Evolutionary conservation across 2,797 vertebrate species (phyloP).

Genomic region (Clarias laeviceps): DNA sequence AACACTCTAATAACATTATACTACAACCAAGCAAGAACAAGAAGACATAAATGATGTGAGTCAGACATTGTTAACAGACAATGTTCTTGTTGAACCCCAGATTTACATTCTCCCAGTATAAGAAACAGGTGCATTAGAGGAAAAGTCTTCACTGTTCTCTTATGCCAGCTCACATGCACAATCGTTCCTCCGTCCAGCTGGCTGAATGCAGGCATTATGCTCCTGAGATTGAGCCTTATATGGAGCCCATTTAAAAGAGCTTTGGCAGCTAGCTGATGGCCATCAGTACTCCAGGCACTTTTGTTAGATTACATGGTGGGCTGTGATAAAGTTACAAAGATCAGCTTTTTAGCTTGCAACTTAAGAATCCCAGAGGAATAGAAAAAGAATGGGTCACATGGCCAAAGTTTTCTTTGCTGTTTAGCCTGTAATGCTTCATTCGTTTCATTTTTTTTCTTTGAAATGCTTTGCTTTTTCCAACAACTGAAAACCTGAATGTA

Average conservation of each 20-base stretch:
- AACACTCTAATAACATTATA: neutral
- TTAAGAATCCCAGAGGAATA: slow-evolving; percentile 17
- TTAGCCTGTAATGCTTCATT: neutral
- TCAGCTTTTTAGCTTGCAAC: slow-evolving; percentile 32
- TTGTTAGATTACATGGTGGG: slow-evolving; percentile 41
- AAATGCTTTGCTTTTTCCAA: neutral
- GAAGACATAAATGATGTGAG: neutral
- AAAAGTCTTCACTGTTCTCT: slow-evolving; percentile 21
- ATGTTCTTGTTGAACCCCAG: neutral
- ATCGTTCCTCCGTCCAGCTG: slow-evolving; percentile 47
- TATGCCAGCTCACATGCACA: slow-evolving; percentile 46
- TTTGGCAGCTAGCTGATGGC: slow-evolving; percentile 21
- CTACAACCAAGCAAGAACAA: neutral
- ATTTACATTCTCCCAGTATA: slow-evolving; percentile 5
- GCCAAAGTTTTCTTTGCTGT: neutral
- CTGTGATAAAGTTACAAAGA: slow-evolving; percentile 39
- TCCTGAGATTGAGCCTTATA: slow-evolving; percentile 31
- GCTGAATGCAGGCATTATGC: slow-evolving; percentile 60
- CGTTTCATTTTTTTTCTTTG: neutral
- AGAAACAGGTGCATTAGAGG: slow-evolving; percentile 3
- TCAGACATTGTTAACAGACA: neutral
- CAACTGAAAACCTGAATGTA: neutral
- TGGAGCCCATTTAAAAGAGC: slow-evolving; percentile 4
- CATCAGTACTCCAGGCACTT: slow-evolving; percentile 18
- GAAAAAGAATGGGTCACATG: slow-evolving; percentile 6